Conservation (phyloP, 2,888 invertebrate species). For the Lithophane semibrunnea region DNA sequence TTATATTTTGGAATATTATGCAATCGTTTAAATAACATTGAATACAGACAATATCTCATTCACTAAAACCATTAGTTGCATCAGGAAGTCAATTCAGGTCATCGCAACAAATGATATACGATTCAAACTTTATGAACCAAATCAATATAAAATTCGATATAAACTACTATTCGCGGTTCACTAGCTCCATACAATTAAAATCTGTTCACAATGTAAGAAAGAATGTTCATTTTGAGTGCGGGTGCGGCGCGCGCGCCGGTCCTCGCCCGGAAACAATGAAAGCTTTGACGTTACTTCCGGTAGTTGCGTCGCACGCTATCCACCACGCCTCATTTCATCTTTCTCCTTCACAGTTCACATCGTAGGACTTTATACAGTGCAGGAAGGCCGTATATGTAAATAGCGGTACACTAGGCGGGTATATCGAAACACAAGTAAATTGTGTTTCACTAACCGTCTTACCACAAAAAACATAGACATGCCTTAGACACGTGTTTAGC, state of each 20-base stretch:
- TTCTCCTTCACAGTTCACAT: constrained; percentile 73
- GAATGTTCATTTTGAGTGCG: constrained; percentile 70
- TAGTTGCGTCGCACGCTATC: constrained; percentile 75
- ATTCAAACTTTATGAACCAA: constrained; percentile 52
- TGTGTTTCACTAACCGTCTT: too few species aligned
- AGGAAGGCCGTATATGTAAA: constrained; percentile 36
- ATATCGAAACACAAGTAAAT: not conserved
- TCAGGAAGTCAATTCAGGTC: constrained; percentile 33
- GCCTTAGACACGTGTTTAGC: too few species aligned
- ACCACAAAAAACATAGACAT: too few species aligned
- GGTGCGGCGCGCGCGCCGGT: constrained; percentile 70
- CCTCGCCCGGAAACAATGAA: constrained; percentile 78
- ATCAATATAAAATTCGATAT: constrained; percentile 56
- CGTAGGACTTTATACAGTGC: constrained; percentile 61
- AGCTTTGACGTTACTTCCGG: constrained; percentile 85
- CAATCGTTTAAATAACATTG: not conserved
- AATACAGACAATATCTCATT: constrained; percentile 8
- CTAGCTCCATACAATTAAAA: constrained; percentile 77
- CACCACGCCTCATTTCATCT: constrained; percentile 80
- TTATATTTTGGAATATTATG: not conserved
- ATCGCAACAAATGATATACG: constrained; percentile 36
- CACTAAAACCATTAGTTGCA: constrained; percentile 2
- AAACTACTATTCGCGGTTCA: constrained; percentile 67
- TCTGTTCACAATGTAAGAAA: constrained; percentile 69
- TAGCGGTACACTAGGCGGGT: not conserved